Evolutionary conservation across 2,888 invertebrate species (phyloP).

Genomic region (Fragum whitleyi): DNA sequence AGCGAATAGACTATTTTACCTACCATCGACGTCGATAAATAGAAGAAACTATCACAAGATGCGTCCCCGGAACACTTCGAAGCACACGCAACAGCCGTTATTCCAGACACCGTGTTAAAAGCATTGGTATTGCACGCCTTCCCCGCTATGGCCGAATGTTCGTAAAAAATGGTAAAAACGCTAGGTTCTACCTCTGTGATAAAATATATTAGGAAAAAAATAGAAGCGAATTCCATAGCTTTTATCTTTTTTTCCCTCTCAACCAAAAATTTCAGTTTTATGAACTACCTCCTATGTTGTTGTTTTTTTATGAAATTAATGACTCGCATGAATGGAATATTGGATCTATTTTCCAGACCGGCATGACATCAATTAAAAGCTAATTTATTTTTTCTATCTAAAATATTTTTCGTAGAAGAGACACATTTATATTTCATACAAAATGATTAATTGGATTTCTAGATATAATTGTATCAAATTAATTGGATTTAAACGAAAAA

Average conservation of each 20-base stretch:
- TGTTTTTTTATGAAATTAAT: neutral
- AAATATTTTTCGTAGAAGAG: neutral
- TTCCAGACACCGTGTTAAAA: neutral
- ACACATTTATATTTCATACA: too few relatives aligned
- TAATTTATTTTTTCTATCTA: neutral
- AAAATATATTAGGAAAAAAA: too few relatives aligned
- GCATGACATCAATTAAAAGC: neutral
- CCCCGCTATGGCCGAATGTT: neutral
- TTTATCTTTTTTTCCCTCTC: too few relatives aligned
- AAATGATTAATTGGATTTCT: too few relatives aligned
- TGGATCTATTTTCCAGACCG: neutral
- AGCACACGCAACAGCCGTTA: neutral
- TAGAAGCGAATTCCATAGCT: too few relatives aligned
- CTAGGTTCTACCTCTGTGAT: too few relatives aligned
- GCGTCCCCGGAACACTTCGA: neutral
- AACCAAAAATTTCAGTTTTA: too few relatives aligned
- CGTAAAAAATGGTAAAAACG: neutral
- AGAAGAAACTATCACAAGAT: neutral
- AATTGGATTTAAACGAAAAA: too few relatives aligned
- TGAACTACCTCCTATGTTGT: too few relatives aligned
- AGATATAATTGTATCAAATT: too few relatives aligned
- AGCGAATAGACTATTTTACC: neutral
- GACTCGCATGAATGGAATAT: neutral
- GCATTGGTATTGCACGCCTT: neutral
- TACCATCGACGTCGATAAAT: neutral